Evolutionary conservation across 2,888 invertebrate genomes (phyloP).

Genomic region (Zhuqinia jingwanae): DNA sequence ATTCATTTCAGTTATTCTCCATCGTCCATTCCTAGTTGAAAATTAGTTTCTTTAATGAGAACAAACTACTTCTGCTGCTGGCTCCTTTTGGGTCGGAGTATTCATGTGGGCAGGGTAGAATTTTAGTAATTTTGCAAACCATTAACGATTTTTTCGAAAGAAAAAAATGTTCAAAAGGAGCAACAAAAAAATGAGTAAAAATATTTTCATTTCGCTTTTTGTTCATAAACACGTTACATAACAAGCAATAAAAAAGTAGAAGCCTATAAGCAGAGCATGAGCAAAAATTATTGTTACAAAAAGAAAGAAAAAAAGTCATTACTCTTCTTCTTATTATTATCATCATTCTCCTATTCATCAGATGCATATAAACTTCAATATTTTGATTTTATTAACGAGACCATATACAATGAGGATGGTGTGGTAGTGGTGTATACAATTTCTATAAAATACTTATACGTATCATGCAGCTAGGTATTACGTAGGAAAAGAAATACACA

Average conservation of each 20-base stretch:
- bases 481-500: neutral
- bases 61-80: neutral
- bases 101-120: constrained; percentile 9
- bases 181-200: neutral
- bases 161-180: neutral
- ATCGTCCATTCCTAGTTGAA: neutral
- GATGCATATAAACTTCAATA: neutral
- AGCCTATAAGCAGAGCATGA: neutral
- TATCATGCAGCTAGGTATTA: neutral
- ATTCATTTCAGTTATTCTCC: neutral
- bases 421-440: neutral
- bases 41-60: constrained; percentile 19
- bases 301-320: constrained; percentile 7
- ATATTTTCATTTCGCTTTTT: neutral
- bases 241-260: neutral
- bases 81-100: neutral
- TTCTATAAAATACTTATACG: neutral
- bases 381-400: constrained; percentile 15
- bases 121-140: constrained; percentile 23
- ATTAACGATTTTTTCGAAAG: constrained; percentile 17
- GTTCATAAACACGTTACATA: neutral
- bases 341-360: neutral
- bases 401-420: too few species aligned
- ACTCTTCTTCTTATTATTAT: neutral
- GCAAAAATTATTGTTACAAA: neutral